phyloP scores from a whole-genome alignment of 1,140 invertebrate species.

The Wasmannia auropunctata region DNA sequence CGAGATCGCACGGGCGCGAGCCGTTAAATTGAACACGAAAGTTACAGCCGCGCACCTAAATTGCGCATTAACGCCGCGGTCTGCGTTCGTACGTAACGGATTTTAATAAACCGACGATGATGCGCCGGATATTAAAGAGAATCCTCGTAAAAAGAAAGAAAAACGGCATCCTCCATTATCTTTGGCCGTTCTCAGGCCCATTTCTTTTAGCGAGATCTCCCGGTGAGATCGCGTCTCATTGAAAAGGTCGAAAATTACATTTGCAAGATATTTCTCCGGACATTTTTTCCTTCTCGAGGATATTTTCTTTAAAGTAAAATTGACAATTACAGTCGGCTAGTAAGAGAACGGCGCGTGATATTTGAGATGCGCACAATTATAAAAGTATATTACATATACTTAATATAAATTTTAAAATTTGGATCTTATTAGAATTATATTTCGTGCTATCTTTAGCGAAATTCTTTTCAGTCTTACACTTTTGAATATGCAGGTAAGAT shows the following conservation, averaged over 20 bases:
- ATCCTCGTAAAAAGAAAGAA: neutral
- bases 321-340: too few relatives aligned
- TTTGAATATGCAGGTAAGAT: too few relatives aligned
- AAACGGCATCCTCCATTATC: neutral
- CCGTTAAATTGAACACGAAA: constrained; percentile 52
- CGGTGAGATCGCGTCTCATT: neutral
- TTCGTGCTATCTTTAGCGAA: too few relatives aligned
- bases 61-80: constrained; percentile 25
- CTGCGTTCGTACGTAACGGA: constrained; percentile 1
- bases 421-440: too few relatives aligned
- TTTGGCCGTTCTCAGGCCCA: neutral
- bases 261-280: neutral
- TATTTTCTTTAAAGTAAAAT: neutral
- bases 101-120: constrained; percentile 30
- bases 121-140: constrained; percentile 27
- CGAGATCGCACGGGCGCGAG: neutral
- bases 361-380: too few relatives aligned
- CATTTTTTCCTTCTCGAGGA: neutral
- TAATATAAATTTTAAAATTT: too few relatives aligned
- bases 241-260: neutral
- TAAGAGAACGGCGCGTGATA: too few relatives aligned
- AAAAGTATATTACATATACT: too few relatives aligned
- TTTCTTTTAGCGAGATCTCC: neutral
- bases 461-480: too few relatives aligned
- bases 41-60: constrained; percentile 41